phyloP scores from a whole-genome alignment of 2,113 vertebrate genomes.

The Paracanthobrama guichenoti region DNA sequence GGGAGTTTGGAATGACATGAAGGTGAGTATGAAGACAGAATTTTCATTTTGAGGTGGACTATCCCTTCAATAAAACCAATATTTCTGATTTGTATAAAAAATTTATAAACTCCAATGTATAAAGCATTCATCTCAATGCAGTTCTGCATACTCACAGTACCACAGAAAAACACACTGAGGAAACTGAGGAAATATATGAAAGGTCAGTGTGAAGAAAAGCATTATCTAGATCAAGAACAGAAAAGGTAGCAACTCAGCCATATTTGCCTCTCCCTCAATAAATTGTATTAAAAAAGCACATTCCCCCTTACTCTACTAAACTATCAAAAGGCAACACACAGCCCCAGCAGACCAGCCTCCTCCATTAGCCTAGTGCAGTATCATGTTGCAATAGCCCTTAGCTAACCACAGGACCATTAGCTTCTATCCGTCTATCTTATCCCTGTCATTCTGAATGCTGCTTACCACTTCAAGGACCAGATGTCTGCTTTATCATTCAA shows the following conservation, averaged over 20 bases:
- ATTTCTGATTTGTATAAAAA: background rate
- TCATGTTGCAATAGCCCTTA: constrained; percentile 40
- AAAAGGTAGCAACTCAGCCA: constrained; percentile 11
- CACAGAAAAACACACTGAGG: background rate
- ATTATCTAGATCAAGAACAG: background rate
- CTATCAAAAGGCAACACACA: background rate
- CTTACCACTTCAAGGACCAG: constrained; percentile 24
- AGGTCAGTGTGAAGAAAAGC: background rate
- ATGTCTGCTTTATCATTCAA: constrained; percentile 19
- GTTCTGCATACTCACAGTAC: background rate
- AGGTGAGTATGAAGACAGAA: too few species aligned
- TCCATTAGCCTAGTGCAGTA: constrained; percentile 21
- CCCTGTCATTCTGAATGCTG: constrained; percentile 25
- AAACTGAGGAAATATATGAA: background rate
- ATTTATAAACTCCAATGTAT: background rate
- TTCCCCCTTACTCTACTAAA: background rate
- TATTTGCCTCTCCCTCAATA: background rate
- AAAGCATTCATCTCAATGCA: background rate
- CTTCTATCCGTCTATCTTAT: constrained; percentile 20
- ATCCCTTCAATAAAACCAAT: background rate
- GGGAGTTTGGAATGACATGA: too few species aligned
- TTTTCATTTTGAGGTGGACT: too few species aligned
- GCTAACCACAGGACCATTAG: constrained; percentile 33
- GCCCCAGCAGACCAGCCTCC: background rate
- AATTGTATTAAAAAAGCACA: background rate